A percentile compares a stretch with the other conserved stretches of the same genome.
phyloP scores from a whole-genome alignment of 2,113 vertebrate genomes.

The Otus sunia region DNA sequence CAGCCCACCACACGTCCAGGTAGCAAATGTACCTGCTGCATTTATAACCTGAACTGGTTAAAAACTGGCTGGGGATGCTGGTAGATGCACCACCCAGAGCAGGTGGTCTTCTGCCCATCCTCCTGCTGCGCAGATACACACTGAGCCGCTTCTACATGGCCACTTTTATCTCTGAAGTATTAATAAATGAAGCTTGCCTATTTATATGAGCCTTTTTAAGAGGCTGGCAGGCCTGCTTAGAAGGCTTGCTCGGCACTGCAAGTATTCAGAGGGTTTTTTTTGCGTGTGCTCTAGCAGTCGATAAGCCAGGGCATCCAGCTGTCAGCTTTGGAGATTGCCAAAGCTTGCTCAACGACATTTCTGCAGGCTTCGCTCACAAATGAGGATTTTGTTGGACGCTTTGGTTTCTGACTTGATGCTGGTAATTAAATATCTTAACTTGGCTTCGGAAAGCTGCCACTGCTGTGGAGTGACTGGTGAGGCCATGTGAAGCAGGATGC shows the following conservation, averaged over 20 bases:
- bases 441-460: constrained; percentile 30
- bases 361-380: constrained; percentile 11
- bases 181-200: constrained; percentile 33
- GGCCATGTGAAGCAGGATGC: neutral
- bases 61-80: neutral
- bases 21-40: fast-evolving
- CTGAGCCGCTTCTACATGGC: neutral
- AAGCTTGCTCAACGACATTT: constrained; percentile 37
- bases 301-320: constrained; percentile 63
- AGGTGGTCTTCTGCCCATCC: neutral
- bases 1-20: neutral
- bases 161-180: constrained; percentile 45
- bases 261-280: neutral
- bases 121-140: neutral
- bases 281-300: neutral
- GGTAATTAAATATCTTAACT: constrained; percentile 52
- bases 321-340: constrained; percentile 40
- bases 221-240: neutral
- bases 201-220: constrained; percentile 34
- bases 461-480: neutral
- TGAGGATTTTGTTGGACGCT: constrained; percentile 26
- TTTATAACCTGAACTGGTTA: neutral
- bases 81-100: neutral
- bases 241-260: constrained; percentile 24
- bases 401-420: constrained; percentile 46